phyloP scores from a whole-genome alignment of 1,140 invertebrate genomes.

The Drosophila ambigua region DNA sequence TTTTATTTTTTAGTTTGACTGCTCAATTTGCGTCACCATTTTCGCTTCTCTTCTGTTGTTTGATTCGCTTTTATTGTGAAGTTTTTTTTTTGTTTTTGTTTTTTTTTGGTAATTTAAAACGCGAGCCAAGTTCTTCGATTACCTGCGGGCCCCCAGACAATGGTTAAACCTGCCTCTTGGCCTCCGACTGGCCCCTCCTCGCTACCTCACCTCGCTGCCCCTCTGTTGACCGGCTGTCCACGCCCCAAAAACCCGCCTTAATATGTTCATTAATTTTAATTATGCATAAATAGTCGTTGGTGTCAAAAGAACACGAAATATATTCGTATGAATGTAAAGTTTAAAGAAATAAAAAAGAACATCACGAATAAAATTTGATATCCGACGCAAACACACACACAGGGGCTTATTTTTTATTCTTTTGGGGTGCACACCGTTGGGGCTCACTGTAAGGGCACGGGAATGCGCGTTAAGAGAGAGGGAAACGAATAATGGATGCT shows the following conservation, averaged over 20 bases:
- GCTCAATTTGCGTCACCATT: constrained; percentile 65
- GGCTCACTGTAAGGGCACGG: constrained; percentile 15
- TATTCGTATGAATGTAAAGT: too few relatives aligned
- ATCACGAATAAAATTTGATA: constrained; percentile 28
- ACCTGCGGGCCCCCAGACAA: constrained; percentile 64
- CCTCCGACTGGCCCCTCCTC: neutral
- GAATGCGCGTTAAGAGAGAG: neutral
- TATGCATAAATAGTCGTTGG: constrained; percentile 67
- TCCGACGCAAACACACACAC: neutral
- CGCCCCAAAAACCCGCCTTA: constrained; percentile 31
- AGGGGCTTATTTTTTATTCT: neutral
- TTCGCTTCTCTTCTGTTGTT: constrained; percentile 24
- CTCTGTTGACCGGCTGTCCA: neutral
- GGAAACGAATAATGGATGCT: neutral
- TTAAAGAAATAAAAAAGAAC: constrained; percentile 23
- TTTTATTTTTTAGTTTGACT: constrained; percentile 9
- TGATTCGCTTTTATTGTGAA: constrained; percentile 11
- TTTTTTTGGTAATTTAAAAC: constrained; percentile 63
- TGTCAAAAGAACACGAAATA: constrained; percentile 17
- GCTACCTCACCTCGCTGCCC: neutral
- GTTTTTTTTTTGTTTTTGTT: constrained; percentile 1
- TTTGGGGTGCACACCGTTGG: neutral
- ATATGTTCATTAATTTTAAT: constrained; percentile 79
- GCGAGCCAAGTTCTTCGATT: constrained; percentile 65
- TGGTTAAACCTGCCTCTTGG: constrained; percentile 45